Base-by-base conservation (phyloP, 2,113 vertebrate genomes). In the Rhegmatorhina hoffmannsi region DNA sequence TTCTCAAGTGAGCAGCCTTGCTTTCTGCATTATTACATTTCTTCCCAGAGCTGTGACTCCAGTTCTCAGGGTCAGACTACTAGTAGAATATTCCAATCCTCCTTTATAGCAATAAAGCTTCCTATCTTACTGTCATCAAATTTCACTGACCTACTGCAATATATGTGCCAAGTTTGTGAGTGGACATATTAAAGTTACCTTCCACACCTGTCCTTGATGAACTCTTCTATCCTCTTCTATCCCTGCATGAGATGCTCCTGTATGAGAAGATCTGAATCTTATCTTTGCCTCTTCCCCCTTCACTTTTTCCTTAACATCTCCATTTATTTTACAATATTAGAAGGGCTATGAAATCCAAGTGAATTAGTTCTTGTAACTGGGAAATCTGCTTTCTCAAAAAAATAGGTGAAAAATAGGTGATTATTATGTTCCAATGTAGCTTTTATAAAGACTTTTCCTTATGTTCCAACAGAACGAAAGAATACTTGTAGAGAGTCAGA, bases 11-110 rank as follows among this genome's bases (percentile, higher is more conserved):
- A 78, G 20, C 17, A 78, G 44, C 47, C 60, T 87, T 92, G 24
- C 16, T 87, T 91, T 84, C 74, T 72, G 34, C n/a, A n/a, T 84
- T 95, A 92, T 79, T 92, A 60, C 60, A 38, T 91, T 75, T 91
- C 53, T 69, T 76, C 14, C 38, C 15, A 56, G 64, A 87, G 16
- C 64, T 85, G n/a, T 84, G 81, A 44, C 38, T 91, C 40, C 18
- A 68, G 24, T 79, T 76, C 26, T 96, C 93, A 93, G 78, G 84
- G 82, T 82, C 87, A 96, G 60, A 36, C 14, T 64, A 44, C 50
- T n/a, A 67, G 62, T 29, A 82, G 69, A 87, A 76, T 64, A 93
- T 79, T 91, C 74, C 58, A 68, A 4, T 83, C 49, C 76, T 82
- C 24, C 24, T 82, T 66, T 60, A 49, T 36, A 44, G 18, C 18